Evolutionary conservation across 2,888 invertebrate genomes (phyloP), one percentile per base, ranked within the genome.

Genomic region (Amblyteles armatorius): DNA sequence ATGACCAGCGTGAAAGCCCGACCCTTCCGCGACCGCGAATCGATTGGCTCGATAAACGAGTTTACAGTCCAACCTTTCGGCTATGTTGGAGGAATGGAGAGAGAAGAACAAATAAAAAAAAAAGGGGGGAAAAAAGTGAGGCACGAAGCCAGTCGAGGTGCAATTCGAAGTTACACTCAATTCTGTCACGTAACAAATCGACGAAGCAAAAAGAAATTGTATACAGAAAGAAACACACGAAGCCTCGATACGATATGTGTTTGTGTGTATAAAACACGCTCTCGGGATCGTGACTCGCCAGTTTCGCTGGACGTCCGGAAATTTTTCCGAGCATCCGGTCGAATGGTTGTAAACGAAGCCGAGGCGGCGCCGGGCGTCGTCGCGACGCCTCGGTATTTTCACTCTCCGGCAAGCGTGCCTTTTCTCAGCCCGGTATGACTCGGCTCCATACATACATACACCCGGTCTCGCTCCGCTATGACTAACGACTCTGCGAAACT

Each of bases 401-500:
- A 48, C 50, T 48, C 50, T 7, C 67, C 16, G 44, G 29, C 16
- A 19, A 16, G 13, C 29, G 26, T 50, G 71, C 33, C 9, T 72
- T 29, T 72, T 33, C 55, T 29, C 60, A 33, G 33, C 33, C 16
- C 16, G 29, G 33, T 33, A 13, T 6, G n/a, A 63, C 19, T 19
- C 55, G 11, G 29, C 33, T 6, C 16, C 60, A 40, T 16, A 16
- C 1, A 16, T 44, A 16, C 3, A 44, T 2, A 40, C 9, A 40
- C 13, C 29, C 5, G 29, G 13, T 13, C 74, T 48, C 57, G 48
- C 48, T 29, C 50, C 16, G 5, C 67, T 40, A 69, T 76, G 69
- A 81, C 36, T 81, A 81, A 76, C 74, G 81, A 76, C 60, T 68
- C 50, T 26, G 60, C 48, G 60, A 65, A 81, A 81, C 74, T 74